A percentile compares a stretch with the other conserved stretches of the same genome.
Evolutionary conservation across 1,140 invertebrate species (phyloP).

Genomic region (Psilanteris sp.): DNA sequence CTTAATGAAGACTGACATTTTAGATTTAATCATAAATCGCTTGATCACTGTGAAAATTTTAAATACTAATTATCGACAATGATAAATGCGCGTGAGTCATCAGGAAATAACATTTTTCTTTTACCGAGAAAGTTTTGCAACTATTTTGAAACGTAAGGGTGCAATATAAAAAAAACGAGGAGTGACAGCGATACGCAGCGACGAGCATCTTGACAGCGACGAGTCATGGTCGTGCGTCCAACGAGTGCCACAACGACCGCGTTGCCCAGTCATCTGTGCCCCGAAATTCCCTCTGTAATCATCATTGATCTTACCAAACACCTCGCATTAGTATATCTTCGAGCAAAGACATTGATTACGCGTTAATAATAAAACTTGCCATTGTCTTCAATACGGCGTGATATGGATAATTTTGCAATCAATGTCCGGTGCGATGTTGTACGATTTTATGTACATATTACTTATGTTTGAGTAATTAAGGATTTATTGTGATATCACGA

Average conservation of each 20-base stretch:
- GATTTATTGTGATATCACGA: background rate
- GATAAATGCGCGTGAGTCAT: constrained; percentile 62
- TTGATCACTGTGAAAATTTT: constrained; percentile 56
- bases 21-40: constrained; percentile 45
- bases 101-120: constrained; percentile 47
- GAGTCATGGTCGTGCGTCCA: constrained; percentile 71
- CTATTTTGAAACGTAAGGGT: constrained; percentile 44
- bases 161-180: constrained; percentile 31
- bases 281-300: constrained; percentile 67
- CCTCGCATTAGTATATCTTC: constrained; percentile 25
- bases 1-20: constrained; percentile 57
- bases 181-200: constrained; percentile 51
- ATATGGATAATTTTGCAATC: constrained; percentile 48
- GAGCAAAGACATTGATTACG: constrained; percentile 37
- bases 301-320: constrained; percentile 62
- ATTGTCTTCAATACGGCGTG: constrained; percentile 29
- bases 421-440: constrained; percentile 12
- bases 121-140: constrained; percentile 53
- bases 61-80: constrained; percentile 60
- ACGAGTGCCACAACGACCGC: constrained; percentile 67
- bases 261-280: constrained; percentile 68
- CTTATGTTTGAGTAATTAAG: constrained; percentile 9
- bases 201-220: constrained; percentile 63
- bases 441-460: constrained; percentile 1
- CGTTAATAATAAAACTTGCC: constrained; percentile 23